Conservation (phyloP, 2,888 invertebrate species). For the Watsonalla binaria region DNA sequence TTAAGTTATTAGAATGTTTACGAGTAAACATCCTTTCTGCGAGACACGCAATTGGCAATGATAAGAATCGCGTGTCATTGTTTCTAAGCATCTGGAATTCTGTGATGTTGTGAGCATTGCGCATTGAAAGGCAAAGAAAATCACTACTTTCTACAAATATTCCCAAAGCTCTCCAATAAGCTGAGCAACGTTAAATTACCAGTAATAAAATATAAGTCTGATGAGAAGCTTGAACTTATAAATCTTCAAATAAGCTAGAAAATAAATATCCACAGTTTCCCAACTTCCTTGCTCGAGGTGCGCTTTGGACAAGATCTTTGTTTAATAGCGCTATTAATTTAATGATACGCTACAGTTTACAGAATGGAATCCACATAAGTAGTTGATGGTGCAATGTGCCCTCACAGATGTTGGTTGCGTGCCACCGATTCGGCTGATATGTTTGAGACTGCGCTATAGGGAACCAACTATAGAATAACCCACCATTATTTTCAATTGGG, state of each 20-base stretch:
- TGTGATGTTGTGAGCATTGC: too few relatives aligned
- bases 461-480: constrained; percentile 62
- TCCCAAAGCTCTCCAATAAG: too few relatives aligned
- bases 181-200: too few relatives aligned
- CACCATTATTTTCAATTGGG: constrained; percentile 77
- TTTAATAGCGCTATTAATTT: constrained; percentile 53
- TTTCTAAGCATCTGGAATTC: not conserved
- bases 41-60: too few relatives aligned
- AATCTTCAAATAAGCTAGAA: not conserved
- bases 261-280: not conserved
- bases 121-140: too few relatives aligned
- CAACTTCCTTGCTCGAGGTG: constrained; percentile 6
- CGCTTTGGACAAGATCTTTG: constrained; percentile 34
- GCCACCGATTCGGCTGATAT: constrained; percentile 41
- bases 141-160: too few relatives aligned
- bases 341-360: constrained; percentile 55
- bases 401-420: constrained; percentile 21
- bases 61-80: not conserved
- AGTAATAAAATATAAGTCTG: too few relatives aligned
- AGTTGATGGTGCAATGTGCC: constrained; percentile 24
- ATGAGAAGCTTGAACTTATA: not conserved
- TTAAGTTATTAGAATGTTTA: too few relatives aligned
- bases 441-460: constrained; percentile 54
- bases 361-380: constrained; percentile 39
- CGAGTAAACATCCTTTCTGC: too few relatives aligned